phyloP scores from a whole-genome alignment of 1,140 invertebrate species.

The Steinernema feltiae region DNA sequence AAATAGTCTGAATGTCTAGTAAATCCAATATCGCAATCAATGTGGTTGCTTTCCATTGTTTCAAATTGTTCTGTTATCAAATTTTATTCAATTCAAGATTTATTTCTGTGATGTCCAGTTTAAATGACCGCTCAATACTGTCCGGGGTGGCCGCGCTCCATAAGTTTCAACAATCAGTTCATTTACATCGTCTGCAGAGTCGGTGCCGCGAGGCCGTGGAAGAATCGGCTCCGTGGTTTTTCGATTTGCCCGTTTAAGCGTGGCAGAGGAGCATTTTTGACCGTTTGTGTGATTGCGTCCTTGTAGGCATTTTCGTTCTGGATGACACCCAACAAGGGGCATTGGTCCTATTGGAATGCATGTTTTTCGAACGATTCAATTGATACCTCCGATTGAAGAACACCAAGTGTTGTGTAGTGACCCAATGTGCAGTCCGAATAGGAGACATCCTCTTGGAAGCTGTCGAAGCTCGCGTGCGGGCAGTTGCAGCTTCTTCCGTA shows the following conservation, averaged over 20 bases:
- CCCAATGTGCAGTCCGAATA: constrained; percentile 24
- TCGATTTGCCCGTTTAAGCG: neutral
- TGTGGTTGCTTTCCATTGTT: no score
- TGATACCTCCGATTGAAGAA: constrained; percentile 23
- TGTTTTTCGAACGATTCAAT: neutral
- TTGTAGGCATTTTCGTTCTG: neutral
- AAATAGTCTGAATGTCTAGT: no score
- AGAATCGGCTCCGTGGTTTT: neutral
- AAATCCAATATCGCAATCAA: no score
- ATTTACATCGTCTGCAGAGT: neutral
- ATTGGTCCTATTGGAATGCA: neutral
- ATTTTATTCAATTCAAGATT: neutral
- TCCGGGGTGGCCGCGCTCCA: neutral
- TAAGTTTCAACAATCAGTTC: neutral
- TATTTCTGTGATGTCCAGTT: neutral
- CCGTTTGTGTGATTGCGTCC: neutral
- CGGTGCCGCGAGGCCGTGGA: neutral
- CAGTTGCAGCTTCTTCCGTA: constrained; percentile 1
- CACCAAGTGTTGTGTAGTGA: constrained; percentile 26
- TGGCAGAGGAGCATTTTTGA: neutral
- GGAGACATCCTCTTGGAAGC: constrained; percentile 15
- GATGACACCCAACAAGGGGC: neutral
- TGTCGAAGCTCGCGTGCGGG: constrained; percentile 27
- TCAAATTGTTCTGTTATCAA: no score
- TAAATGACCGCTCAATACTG: neutral